Base-by-base conservation (phyloP, 2,113 vertebrate genomes). In the Aleadryas rufinucha region DNA sequence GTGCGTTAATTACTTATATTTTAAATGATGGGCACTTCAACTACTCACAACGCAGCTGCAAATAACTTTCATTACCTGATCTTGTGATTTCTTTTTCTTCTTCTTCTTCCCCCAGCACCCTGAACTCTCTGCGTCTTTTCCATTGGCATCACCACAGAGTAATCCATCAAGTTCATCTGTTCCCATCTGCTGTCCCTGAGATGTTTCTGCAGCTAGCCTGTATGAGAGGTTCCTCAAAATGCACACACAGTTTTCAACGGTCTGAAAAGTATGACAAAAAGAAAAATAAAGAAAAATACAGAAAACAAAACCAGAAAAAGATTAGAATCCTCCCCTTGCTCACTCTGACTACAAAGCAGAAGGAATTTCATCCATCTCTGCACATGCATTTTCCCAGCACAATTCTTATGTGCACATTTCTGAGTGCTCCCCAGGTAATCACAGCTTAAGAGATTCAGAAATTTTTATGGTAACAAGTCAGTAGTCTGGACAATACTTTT, bases 91-190 rank as follows among this genome's bases (percentile, higher is more conserved):
- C 99, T 99, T 99, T 98, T 99, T 99, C 99, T 99, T 99, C 98
- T 99, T 99, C 97, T 99, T 99, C 98, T 99, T 99, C 49, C 99
- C 99, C 99, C 99, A 99, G 97, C 99, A 99, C 68, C 99, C 99
- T 5, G 99, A 99, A 97, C 99, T 99, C 98, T 99, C 99, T 1
- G 98, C 56, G 0, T 99, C 99, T 65, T 99, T 99, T 71, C 99
- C 99, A 16, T 98, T 99, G 97, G 98, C 97, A 69, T 99, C 99
- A 59, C 98, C 98, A 71, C 99, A 99, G 53, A 99, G 99, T 96
- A 99, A 98, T 93, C 99, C 99, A 42, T 99, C 99, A 95, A 99
- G 98, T 98, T 99, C 99, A 28, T 99, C 99, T 20, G 99, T 98
- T 89, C 99, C 99, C 98, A 98, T 98, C 98, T 99, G 99, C 98